phyloP scores from a whole-genome alignment of 2,113 vertebrate genomes.

The Agapornis roseicollis region DNA sequence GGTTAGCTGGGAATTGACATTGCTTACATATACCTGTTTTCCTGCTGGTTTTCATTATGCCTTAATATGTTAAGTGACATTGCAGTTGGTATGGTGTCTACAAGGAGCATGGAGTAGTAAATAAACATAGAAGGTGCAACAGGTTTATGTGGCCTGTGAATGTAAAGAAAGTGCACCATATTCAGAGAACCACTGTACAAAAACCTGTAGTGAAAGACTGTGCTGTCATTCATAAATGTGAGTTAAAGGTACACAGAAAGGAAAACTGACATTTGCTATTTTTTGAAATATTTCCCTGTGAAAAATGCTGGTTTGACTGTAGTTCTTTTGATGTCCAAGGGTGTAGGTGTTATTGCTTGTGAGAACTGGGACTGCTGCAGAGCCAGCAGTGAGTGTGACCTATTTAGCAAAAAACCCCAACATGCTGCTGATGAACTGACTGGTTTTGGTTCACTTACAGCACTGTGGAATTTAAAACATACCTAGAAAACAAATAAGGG shows the following conservation, averaged over 20 bases:
- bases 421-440: neutral
- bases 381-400: neutral
- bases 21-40: neutral
- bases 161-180: accelerated
- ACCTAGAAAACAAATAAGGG: neutral
- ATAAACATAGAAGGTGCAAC: neutral
- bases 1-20: neutral
- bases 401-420: neutral
- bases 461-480: constrained; percentile 13
- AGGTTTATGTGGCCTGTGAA: neutral
- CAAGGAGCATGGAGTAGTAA: neutral
- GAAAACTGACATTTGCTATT: neutral
- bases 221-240: neutral
- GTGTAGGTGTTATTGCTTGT: neutral
- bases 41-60: neutral
- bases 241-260: neutral
- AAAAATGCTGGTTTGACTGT: neutral
- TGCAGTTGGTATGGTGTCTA: accelerated
- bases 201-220: neutral
- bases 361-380: neutral
- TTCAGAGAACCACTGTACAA: neutral
- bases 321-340: neutral
- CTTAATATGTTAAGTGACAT: neutral
- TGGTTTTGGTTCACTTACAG: neutral
- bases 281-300: neutral